A percentile compares a stretch with the other conserved stretches of the same genome.
Evolutionary conservation across 2,888 invertebrate species (phyloP).

Genomic region (Psylliodes chrysocephalus): DNA sequence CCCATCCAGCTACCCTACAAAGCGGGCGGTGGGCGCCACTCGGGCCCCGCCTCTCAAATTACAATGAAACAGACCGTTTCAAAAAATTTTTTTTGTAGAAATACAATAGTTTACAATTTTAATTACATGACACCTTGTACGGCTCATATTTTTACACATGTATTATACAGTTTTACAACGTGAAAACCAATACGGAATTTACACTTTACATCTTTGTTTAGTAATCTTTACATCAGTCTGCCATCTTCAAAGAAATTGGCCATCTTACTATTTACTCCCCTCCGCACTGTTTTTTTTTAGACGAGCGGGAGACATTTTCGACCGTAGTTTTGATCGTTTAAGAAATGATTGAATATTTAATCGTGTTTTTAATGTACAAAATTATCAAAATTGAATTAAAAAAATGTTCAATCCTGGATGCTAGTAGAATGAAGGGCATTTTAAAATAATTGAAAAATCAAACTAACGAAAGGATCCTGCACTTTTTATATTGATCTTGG

Average conservation of each 20-base stretch:
- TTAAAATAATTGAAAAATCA: too few species aligned
- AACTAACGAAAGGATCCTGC: too few species aligned
- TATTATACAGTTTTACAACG: conserved; percentile 64
- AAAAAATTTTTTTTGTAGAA: conserved; percentile 49
- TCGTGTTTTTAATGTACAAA: too few species aligned
- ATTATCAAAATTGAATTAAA: too few species aligned
- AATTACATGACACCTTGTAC: conserved; percentile 45
- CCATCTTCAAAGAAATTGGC: conserved; percentile 57
- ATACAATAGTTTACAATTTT: conserved; percentile 56
- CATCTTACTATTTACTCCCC: conserved; percentile 55
- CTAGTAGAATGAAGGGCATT: too few species aligned
- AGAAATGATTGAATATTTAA: too few species aligned
- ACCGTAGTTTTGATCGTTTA: neutral
- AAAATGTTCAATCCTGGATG: too few species aligned
- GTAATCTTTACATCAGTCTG: conserved; percentile 66
- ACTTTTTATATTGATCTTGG: too few species aligned
- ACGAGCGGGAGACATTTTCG: conserved; percentile 16
- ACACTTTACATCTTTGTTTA: conserved; percentile 65
- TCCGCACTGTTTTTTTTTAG: conserved; percentile 47
- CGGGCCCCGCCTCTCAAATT: conserved; percentile 41
- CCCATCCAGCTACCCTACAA: conserved; percentile 66
- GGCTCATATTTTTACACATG: conserved; percentile 65
- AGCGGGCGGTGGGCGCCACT: conserved; percentile 39
- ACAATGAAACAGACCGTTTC: conserved; percentile 48
- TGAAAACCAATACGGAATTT: conserved; percentile 64